Conservation (phyloP, 2,888 invertebrate species). For the Drosophila macrospina region DNA sequence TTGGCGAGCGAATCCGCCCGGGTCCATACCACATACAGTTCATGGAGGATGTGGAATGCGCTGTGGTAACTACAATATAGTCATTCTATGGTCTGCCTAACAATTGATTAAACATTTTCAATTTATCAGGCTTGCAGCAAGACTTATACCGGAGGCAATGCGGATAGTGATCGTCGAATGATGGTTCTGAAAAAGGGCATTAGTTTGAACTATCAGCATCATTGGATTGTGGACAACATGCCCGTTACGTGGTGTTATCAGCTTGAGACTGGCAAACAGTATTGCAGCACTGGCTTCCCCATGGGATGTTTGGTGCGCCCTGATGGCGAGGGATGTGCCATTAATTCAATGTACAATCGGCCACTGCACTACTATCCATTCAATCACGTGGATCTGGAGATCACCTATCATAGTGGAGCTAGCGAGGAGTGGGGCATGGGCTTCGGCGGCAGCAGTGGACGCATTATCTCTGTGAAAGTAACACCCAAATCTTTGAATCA, state of each 20-base stretch:
- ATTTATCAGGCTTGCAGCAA: conserved; percentile 87
- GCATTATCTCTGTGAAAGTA: conserved; percentile 94
- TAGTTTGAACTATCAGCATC: conserved; percentile 98
- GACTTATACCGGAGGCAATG: conserved; percentile 89
- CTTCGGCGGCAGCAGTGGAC: conserved; percentile 92
- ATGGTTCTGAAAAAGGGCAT: conserved; percentile 95
- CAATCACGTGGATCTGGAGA: conserved; percentile 97
- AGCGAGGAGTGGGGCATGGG: conserved; percentile 94
- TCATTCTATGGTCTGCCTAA: no score
- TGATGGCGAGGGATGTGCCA: conserved; percentile 87
- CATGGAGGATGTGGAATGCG: conserved; percentile 89
- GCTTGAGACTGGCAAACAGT: conserved; percentile 90
- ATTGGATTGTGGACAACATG: conserved; percentile 99
- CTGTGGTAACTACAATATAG: conserved; percentile 80
- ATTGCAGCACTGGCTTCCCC: conserved; percentile 98
- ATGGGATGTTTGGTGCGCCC: conserved; percentile 96
- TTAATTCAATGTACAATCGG: conserved; percentile 87
- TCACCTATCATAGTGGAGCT: conserved; percentile 96
- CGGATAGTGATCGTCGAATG: conserved; percentile 89
- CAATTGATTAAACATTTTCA: neutral
- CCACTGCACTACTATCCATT: conserved; percentile 95
- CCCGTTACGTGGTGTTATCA: conserved; percentile 98
- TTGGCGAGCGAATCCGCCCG: conserved; percentile 98
- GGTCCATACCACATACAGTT: conserved; percentile 96
- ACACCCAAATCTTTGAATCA: conserved; percentile 88